Evolutionary conservation across 2,797 vertebrate genomes (phyloP).

Genomic region (Poeciliopsis infans): DNA sequence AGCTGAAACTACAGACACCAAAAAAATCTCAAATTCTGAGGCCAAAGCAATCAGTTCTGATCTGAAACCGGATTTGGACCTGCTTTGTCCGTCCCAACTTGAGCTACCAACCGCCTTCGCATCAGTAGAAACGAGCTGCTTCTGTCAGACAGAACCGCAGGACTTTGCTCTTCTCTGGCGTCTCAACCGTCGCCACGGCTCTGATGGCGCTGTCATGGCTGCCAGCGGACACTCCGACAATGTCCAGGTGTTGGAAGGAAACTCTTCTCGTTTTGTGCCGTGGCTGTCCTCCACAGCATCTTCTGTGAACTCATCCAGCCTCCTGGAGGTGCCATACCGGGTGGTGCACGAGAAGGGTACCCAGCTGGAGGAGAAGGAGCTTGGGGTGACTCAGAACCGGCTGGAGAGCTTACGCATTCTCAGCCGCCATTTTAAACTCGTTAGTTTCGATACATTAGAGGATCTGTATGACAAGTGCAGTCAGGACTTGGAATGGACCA

Average conservation of each 20-base stretch:
- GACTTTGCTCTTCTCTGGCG: conserved; percentile 94
- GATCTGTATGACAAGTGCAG: conserved; percentile 96
- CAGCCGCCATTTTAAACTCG: conserved; percentile 88
- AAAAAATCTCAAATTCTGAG: conserved; percentile 9
- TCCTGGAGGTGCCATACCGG: conserved; percentile 86
- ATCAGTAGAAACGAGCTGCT: conserved; percentile 21
- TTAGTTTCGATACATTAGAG: conserved; percentile 90
- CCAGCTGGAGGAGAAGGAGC: conserved; percentile 90
- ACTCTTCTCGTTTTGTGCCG: conserved; percentile 83
- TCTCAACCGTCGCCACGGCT: conserved; percentile 76
- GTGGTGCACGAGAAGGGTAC: conserved; percentile 91
- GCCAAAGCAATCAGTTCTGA: conserved; percentile 9
- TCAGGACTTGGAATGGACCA: conserved; percentile 94
- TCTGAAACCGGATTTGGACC: conserved; percentile 19
- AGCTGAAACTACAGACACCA: conserved; percentile 14
- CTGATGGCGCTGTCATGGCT: neutral
- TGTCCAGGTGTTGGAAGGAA: conserved; percentile 78
- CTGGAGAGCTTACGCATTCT: conserved; percentile 88
- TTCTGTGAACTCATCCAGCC: conserved; percentile 54
- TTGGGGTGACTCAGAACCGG: conserved; percentile 80
- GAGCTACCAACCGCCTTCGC: conserved; percentile 10
- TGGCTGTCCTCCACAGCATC: conserved; percentile 59
- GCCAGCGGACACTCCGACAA: conserved; percentile 38
- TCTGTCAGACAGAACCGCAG: conserved; percentile 87
- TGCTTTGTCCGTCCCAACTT: neutral